phyloP scores from a whole-genome alignment of 2,113 vertebrate species.

The Petrocephalus microphthalmus region DNA sequence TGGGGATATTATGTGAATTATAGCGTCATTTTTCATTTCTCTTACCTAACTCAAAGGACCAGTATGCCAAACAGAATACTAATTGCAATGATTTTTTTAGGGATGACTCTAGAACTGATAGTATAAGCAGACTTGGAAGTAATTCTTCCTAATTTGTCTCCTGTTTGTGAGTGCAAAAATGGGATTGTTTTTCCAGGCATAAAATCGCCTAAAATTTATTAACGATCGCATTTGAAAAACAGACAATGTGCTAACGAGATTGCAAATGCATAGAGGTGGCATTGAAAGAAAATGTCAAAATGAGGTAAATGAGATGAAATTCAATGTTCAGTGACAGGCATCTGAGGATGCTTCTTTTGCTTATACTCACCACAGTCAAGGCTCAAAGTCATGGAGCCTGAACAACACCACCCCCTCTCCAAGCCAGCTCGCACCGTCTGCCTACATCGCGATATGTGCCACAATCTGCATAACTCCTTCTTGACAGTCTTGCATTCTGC shows the following conservation, averaged over 20 bases:
- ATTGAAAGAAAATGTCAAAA: background rate
- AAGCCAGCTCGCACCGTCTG: background rate
- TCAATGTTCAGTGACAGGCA: background rate
- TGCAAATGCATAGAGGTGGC: background rate
- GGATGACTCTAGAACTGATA: background rate
- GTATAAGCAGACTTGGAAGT: background rate
- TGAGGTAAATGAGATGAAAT: background rate
- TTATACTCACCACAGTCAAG: background rate
- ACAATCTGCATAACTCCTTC: slow-evolving; percentile 30
- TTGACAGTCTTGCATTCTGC: slow-evolving; percentile 27
- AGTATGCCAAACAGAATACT: background rate
- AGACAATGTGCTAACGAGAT: background rate
- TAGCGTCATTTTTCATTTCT: background rate
- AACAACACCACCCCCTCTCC: background rate
- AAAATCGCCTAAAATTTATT: background rate
- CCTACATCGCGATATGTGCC: background rate
- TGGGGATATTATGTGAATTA: background rate
- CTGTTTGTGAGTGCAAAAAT: background rate
- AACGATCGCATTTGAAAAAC: background rate
- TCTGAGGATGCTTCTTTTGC: background rate
- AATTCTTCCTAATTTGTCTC: background rate
- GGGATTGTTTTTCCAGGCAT: background rate
- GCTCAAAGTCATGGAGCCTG: background rate
- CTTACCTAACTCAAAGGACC: background rate
- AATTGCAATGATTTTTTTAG: background rate